Conservation (phyloP, 2,113 vertebrate species). For the Sialia sialis region DNA sequence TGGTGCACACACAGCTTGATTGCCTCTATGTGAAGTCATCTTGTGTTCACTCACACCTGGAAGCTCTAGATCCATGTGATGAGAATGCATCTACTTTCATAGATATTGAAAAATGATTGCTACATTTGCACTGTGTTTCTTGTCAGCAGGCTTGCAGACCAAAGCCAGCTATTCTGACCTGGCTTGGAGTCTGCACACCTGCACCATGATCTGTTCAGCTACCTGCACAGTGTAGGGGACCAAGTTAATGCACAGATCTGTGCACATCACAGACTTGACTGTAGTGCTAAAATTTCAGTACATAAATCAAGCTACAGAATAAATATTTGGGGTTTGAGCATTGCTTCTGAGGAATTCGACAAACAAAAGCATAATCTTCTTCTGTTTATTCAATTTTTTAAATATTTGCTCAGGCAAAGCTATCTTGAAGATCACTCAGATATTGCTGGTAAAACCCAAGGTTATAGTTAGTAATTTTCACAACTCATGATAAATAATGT, state of each 20-base stretch:
- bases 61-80: background rate
- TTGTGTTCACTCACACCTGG: background rate
- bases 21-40: background rate
- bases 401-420: background rate
- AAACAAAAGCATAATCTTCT: background rate
- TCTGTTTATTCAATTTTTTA: background rate
- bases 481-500: background rate
- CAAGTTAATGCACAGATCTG: background rate
- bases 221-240: background rate
- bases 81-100: background rate
- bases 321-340: background rate
- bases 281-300: background rate
- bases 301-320: background rate
- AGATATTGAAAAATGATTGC: background rate
- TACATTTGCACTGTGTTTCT: background rate
- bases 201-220: background rate
- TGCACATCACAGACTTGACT: background rate
- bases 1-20: rapidly evolving
- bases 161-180: background rate
- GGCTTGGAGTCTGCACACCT: background rate
- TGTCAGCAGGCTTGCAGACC: background rate
- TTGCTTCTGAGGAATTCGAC: background rate
- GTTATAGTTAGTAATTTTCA: background rate
- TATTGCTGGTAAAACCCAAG: background rate
- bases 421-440: background rate